phyloP scores from a whole-genome alignment of 2,113 vertebrate species.

The Platycercus adscitus region DNA sequence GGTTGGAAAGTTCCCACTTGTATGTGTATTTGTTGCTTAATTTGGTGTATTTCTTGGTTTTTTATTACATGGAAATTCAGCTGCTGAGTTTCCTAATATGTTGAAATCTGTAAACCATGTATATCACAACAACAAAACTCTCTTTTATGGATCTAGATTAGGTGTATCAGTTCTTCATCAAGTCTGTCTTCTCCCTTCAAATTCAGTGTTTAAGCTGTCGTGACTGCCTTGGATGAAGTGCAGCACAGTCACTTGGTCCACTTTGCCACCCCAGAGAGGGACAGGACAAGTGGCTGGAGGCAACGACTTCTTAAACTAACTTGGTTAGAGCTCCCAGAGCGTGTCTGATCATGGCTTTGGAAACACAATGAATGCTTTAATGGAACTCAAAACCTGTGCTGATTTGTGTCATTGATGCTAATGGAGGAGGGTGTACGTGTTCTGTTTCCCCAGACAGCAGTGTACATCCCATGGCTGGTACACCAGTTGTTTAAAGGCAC shows the following conservation, averaged over 20 bases:
- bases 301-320: not conserved
- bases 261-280: not conserved
- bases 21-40: not conserved
- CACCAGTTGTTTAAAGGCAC: not conserved
- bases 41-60: not conserved
- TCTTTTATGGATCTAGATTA: not conserved
- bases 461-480: accelerated
- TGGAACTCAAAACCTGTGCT: not conserved
- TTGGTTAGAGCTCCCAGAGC: not conserved
- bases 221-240: not conserved
- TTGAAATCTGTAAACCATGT: not conserved
- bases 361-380: not conserved
- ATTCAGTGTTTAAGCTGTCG: not conserved
- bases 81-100: not conserved
- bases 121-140: not conserved
- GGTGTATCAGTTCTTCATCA: not conserved
- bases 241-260: not conserved
- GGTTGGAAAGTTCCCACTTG: not conserved
- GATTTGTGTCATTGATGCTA: not conserved
- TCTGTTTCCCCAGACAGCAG: not conserved
- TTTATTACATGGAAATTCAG: not conserved
- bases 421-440: not conserved
- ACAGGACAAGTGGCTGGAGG: not conserved
- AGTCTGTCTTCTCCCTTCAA: not conserved
- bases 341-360: not conserved